Evolutionary conservation across 2,888 invertebrate genomes (phyloP).

Genomic region (Creontiades dilutus): DNA sequence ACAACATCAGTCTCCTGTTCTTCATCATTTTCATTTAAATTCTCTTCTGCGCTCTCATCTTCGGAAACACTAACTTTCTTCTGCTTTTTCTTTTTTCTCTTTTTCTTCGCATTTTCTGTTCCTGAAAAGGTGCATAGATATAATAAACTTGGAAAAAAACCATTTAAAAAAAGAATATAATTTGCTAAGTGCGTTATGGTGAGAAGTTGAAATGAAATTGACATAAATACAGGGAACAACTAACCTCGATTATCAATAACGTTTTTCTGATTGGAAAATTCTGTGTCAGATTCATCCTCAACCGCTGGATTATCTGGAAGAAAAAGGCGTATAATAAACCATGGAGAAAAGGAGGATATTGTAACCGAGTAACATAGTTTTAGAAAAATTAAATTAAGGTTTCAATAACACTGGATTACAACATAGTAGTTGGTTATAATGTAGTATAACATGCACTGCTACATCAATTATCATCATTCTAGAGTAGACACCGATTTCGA

Average conservation of each 20-base stretch:
- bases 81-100: slow-evolving; percentile 66
- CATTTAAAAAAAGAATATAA: background rate
- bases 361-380: too few species aligned
- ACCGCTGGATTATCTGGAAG: slow-evolving; percentile 8
- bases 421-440: too few species aligned
- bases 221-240: background rate
- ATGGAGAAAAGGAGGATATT: background rate
- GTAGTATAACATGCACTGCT: too few species aligned
- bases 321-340: background rate
- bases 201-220: background rate
- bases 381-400: too few species aligned
- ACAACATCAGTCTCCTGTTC: slow-evolving; percentile 46
- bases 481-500: too few species aligned
- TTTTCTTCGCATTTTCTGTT: background rate
- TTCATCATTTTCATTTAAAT: slow-evolving; percentile 74
- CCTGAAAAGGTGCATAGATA: background rate
- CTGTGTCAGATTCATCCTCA: slow-evolving; percentile 2
- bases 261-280: background rate
- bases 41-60: slow-evolving; percentile 76
- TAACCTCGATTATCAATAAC: background rate
- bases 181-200: background rate
- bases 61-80: slow-evolving; percentile 71
- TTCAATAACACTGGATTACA: too few species aligned
- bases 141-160: too few species aligned
- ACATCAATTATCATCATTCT: too few species aligned